Conservation (phyloP, 2,113 vertebrate genomes). For the Sturnira hondurensis region DNA sequence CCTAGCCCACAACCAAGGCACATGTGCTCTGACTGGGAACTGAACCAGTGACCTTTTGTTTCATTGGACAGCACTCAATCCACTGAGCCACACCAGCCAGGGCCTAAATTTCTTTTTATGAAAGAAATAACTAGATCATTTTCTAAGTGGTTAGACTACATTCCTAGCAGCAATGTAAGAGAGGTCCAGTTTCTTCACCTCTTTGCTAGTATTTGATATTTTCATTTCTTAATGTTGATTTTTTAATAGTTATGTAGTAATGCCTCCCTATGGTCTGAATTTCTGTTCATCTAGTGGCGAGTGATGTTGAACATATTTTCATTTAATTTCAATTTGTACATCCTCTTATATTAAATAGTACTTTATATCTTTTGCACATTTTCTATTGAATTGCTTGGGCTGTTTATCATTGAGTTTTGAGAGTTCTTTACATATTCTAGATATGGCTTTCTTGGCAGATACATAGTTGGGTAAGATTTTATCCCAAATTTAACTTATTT, state of each 20-base stretch:
- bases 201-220: neutral
- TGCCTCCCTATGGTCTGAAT: neutral
- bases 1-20: too few relatives aligned
- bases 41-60: too few relatives aligned
- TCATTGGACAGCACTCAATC: too few relatives aligned
- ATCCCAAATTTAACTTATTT: neutral
- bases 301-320: neutral
- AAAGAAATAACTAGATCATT: neutral
- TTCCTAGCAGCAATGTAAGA: neutral
- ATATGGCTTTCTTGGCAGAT: neutral
- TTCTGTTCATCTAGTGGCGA: neutral
- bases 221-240: neutral
- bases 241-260: neutral
- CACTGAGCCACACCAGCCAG: too few relatives aligned
- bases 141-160: neutral
- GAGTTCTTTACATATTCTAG: neutral
- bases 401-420: neutral
- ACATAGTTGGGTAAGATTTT: neutral
- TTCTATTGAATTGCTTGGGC: neutral
- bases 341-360: neutral
- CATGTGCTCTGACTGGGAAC: too few relatives aligned
- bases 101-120: neutral
- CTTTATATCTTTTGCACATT: neutral
- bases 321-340: neutral
- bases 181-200: neutral